Conservation (phyloP, 2,888 invertebrate genomes). For the Lithophane socia region DNA sequence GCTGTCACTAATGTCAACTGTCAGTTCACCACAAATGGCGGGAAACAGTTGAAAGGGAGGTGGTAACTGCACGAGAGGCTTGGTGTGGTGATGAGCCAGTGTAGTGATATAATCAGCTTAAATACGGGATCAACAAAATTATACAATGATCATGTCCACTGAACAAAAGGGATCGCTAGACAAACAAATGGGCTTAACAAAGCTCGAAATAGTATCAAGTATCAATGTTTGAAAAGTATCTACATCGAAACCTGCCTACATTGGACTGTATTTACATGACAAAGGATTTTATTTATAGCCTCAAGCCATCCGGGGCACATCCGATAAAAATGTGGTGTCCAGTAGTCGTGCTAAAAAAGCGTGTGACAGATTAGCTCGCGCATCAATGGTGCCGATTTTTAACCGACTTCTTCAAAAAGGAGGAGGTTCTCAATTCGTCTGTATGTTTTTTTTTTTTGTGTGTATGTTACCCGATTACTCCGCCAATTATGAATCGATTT, state of each 20-base stretch:
- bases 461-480: too few species aligned
- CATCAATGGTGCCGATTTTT: neutral
- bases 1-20: too few species aligned
- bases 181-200: neutral
- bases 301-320: neutral
- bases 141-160: neutral
- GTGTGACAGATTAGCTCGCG: neutral
- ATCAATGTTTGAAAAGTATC: neutral
- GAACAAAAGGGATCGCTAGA: neutral
- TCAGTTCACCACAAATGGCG: too few species aligned
- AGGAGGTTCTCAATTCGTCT: too few species aligned
- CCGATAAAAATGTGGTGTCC: neutral
- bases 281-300: conserved; percentile 32
- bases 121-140: too few species aligned
- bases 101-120: too few species aligned
- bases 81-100: too few species aligned
- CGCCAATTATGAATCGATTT: too few species aligned
- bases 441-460: too few species aligned
- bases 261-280: conserved; percentile 33
- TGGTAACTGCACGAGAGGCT: too few species aligned
- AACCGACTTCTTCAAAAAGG: too few species aligned
- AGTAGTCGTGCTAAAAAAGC: neutral
- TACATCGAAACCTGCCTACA: neutral
- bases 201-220: neutral
- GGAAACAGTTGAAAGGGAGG: too few species aligned